phyloP scores from a whole-genome alignment of 2,888 invertebrate genomes.

The Marronus borbonicus region DNA sequence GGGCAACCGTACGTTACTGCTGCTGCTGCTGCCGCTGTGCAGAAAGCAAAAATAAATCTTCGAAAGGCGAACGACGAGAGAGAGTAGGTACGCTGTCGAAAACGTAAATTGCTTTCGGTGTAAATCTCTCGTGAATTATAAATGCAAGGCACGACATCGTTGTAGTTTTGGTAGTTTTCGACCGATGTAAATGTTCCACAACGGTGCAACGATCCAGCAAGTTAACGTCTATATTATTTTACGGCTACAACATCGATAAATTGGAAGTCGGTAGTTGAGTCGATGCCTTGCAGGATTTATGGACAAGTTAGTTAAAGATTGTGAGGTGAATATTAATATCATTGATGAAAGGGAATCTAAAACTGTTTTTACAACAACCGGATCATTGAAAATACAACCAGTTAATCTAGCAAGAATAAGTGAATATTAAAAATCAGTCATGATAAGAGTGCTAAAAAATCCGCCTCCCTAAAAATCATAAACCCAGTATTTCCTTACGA shows the following conservation, averaged over 20 bases:
- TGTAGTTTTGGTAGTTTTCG: conserved; percentile 24
- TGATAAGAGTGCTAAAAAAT: too few species aligned
- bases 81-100: conserved; percentile 9
- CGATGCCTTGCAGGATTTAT: too few species aligned
- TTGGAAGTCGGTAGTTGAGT: too few species aligned
- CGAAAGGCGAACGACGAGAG: conserved; percentile 9
- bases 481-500: too few species aligned
- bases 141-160: conserved; percentile 23
- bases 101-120: conserved; percentile 33
- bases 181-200: conserved; percentile 1
- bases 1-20: background rate
- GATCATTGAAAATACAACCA: too few species aligned
- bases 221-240: conserved; percentile 22
- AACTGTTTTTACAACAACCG: too few species aligned
- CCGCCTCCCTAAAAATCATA: too few species aligned
- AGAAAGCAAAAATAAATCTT: conserved; percentile 34
- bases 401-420: too few species aligned
- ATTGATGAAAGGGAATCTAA: too few species aligned
- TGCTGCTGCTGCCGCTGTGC: background rate
- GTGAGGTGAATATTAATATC: too few species aligned
- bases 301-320: too few species aligned
- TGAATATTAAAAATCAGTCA: too few species aligned
- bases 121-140: conserved; percentile 43
- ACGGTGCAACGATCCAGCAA: background rate
- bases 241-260: background rate